These are phyloP conservation scores for Rhabdophis nuchalis DNA, from an alignment of 2,797 vertebrate genomes.

Conservation along the genomic window DNA sequence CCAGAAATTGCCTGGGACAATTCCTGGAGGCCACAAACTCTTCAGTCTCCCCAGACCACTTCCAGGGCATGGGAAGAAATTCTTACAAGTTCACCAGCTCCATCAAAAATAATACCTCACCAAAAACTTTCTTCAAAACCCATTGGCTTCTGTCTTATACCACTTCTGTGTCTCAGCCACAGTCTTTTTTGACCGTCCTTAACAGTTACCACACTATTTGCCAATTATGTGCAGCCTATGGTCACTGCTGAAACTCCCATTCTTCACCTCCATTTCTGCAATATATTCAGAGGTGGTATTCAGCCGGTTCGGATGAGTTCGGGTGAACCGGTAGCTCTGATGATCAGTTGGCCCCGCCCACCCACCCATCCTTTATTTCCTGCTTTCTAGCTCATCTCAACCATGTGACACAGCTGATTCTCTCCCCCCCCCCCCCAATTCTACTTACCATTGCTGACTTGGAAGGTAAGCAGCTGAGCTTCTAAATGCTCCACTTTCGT, in stretches of 20 bases:
- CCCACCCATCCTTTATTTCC: no score
- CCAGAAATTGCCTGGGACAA: background rate
- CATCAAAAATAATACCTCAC: background rate
- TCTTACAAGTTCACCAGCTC: background rate
- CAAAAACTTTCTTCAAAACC: background rate
- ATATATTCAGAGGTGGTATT: background rate
- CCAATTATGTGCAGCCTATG: background rate
- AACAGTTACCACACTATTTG: background rate
- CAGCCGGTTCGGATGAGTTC: no score
- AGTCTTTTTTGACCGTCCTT: background rate
- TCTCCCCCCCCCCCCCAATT: no score
- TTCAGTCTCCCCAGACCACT: background rate
- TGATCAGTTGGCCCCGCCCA: no score
- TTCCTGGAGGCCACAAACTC: background rate
- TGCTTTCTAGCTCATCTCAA: no score
- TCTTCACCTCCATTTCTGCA: background rate
- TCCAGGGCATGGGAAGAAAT: background rate
- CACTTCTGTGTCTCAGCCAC: background rate
- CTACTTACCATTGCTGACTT: no score
- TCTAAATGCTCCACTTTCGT: no score
- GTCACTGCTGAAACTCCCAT: background rate
- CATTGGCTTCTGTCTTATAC: background rate
- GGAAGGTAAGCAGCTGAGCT: no score
- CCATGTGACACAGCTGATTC: no score
- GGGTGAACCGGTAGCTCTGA: no score